These are phyloP conservation scores for Epistrophe grossulariae DNA, from an alignment of 2,888 invertebrate species.

Conservation along the genomic window DNA sequence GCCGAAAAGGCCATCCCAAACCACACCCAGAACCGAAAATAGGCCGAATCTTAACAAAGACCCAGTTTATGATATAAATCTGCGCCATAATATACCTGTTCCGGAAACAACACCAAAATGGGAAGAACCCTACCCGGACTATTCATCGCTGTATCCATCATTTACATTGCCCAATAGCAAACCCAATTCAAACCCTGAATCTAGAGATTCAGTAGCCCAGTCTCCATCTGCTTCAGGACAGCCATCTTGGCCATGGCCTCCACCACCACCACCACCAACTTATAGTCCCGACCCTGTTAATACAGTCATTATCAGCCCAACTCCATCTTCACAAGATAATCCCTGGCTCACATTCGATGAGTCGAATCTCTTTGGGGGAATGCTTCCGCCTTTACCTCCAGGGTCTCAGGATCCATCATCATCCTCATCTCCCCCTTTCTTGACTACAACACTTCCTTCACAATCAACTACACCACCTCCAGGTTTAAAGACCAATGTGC, in stretches of 20 bases:
- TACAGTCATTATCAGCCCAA: slow-evolving; percentile 6
- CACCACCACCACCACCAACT: background rate
- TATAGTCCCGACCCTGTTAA: background rate
- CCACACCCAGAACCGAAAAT: background rate
- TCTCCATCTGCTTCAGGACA: slow-evolving; percentile 28
- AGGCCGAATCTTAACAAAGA: background rate
- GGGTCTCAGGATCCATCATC: slow-evolving; percentile 24
- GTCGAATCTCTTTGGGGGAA: slow-evolving; percentile 49
- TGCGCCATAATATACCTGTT: background rate
- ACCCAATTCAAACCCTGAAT: background rate
- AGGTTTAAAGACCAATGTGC: slow-evolving; percentile 71
- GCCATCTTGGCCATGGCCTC: slow-evolving; percentile 5
- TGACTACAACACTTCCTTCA: slow-evolving; percentile 29
- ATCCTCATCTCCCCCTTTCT: background rate
- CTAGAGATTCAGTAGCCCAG: background rate
- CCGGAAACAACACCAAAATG: slow-evolving; percentile 7
- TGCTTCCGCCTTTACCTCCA: slow-evolving; percentile 52
- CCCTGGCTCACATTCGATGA: slow-evolving; percentile 51
- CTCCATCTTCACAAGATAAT: slow-evolving; percentile 3
- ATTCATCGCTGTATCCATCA: slow-evolving; percentile 37
- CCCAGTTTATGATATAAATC: background rate
- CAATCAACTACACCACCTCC: slow-evolving; percentile 27
- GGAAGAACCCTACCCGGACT: slow-evolving; percentile 22
- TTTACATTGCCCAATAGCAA: background rate
- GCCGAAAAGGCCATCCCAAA: background rate